Percentiles rank a stretch among this genome's conserved stretches.
phyloP scores from a whole-genome alignment of 1,140 invertebrate species.

The Trichonephila clavata region DNA sequence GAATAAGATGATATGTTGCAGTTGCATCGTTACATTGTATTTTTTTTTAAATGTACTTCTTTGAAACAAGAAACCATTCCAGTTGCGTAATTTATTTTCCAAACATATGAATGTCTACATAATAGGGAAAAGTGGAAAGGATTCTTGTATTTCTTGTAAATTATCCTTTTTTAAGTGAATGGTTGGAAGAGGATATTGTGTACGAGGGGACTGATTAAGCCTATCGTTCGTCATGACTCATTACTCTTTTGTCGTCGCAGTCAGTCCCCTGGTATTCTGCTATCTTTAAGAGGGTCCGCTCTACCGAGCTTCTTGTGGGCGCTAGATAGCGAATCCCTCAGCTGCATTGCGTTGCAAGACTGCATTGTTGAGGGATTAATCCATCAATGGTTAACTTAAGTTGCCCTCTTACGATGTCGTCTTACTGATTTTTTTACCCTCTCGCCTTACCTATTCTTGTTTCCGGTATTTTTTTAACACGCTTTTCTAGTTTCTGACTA shows the following conservation, averaged over 20 bases:
- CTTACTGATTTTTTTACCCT: slow-evolving; percentile 36
- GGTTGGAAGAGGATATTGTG: slow-evolving; percentile 54
- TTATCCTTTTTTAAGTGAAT: slow-evolving; percentile 70
- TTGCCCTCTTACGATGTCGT: slow-evolving; percentile 65
- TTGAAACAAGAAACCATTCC: slow-evolving; percentile 39
- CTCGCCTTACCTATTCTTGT: slow-evolving; percentile 50
- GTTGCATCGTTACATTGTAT: not conserved
- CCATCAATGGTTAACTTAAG: slow-evolving; percentile 77
- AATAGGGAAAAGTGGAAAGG: slow-evolving; percentile 16
- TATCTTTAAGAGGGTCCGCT: slow-evolving; percentile 71
- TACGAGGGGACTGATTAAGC: slow-evolving; percentile 65
- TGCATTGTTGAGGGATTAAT: slow-evolving; percentile 74
- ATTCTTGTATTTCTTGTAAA: slow-evolving; percentile 65
- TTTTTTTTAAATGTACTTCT: slow-evolving; percentile 47
- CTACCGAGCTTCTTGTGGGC: slow-evolving; percentile 66
- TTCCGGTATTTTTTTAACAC: slow-evolving; percentile 19
- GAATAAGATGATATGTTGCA: slow-evolving; percentile 36
- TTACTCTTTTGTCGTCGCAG: slow-evolving; percentile 74
- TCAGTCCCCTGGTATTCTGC: slow-evolving; percentile 58
- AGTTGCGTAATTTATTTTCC: slow-evolving; percentile 56
- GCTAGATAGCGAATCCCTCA: slow-evolving; percentile 67
- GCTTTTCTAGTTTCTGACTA: slow-evolving; percentile 26
- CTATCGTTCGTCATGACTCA: slow-evolving; percentile 75
- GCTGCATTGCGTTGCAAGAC: slow-evolving; percentile 1
- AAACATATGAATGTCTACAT: slow-evolving; percentile 66